Base-by-base conservation (phyloP, 2,888 invertebrate genomes). In the Hyposoter dolosus region DNA sequence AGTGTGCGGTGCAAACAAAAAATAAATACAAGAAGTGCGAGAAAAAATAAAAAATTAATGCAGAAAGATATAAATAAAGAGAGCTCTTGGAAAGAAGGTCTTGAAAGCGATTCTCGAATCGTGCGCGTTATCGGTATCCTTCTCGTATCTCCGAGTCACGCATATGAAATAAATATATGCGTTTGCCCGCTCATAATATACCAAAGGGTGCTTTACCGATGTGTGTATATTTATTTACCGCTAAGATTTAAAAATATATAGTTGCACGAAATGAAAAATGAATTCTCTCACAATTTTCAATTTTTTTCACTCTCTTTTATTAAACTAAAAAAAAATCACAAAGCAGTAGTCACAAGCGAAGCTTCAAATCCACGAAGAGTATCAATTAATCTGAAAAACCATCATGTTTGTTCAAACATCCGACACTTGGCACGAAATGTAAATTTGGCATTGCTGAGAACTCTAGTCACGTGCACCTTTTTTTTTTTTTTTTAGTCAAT, bases 81-180 rank as follows among this genome's bases (percentile, higher is more conserved):
- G 85, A 72, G 76, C 78, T 75, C 40, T 78, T 28, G 75, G 74
- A 77, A 80, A 80, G 80, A 68, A 68, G 80, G 83, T 72, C 76
- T 76, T 83, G 81, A 87, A 89, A 89, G 83, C 85, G 87, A 89
- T 89, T 88, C 88, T 82, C 79, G 83, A 88, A 88, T 89, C 89
- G 88, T 88, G 89, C 87, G 85, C 86, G 86, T 89, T 88, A 89
- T 89, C 89, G 84, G 83, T 77, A 76, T 69, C 53, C 80, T 75
- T 68, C 82, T 81, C 83, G 88, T 88, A 88, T 89, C 89, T 87
- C 72, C 83, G 77, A 88, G 89, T 89, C 89, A 89, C 89, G 89
- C 89, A 88, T 88, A 87, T 83, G 87, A 88, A 86, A 89, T 89
- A 88, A 89, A 88, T 88, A 88, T 83, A 83, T 63, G 65, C 83